Evolutionary conservation across 2,113 vertebrate species (phyloP), one percentile per base, ranked within the genome.

Genomic region (Melospiza georgiana): DNA sequence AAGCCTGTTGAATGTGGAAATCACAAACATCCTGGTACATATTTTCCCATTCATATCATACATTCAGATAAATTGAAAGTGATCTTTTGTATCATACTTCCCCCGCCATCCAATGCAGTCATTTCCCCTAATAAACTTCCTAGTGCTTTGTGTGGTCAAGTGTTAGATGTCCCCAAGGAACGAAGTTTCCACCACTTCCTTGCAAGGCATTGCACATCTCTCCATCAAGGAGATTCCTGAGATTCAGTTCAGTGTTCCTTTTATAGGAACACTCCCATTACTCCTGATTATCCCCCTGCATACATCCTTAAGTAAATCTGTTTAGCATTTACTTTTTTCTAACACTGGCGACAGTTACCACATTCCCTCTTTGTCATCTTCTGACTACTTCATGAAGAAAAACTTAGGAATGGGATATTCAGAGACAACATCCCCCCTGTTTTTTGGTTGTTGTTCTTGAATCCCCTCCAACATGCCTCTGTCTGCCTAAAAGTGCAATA

Each of bases 101-200:
- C 91, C 35, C 69, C 0, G 18, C 84, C 75, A 84, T 84, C 66
- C 94, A 90, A 41, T 94, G 76, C 46, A 94, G 89, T 94, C 46
- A 92, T 93, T 95, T 94, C 94, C 91, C 72, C 85, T 86, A 92
- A 83, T 71, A 93, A 87, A 94, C 58, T 94, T 94, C 90, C 87
- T 86, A 94, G 93, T 37, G 51, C 86, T 95, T 94, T 93, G 92
- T 94, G 95, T 94, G 90, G 94, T 96, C 92, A 88, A 91, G 44
- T 65, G 80, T 90, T 94, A 75, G 68, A 67, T 72, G 79, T 84
- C 89, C 93, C 90, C 90, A 71, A 46, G 94, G 90, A 62, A 94
- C 49, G 57, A 85, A 80, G 72, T 48, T 97, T 90, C 82, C 72
- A 86, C 55, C 82, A 75, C 61, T 93, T 96, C 95, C 90, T 80